Conservation (phyloP, 2,888 invertebrate species). For the Archips xylosteana region DNA sequence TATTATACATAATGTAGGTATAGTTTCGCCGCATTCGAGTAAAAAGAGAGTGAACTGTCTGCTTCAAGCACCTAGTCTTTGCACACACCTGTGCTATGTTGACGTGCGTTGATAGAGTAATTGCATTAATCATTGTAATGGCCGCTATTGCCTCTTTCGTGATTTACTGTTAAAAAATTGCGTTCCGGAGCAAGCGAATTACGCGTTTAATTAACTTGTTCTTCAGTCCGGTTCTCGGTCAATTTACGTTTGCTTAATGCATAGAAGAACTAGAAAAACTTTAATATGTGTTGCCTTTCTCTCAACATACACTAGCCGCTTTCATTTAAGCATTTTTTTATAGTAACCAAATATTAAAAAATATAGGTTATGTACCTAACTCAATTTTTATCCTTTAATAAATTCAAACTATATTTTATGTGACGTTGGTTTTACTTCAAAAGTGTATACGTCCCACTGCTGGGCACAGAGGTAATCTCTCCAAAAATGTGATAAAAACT, state of each 20-base stretch:
- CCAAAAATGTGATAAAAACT: too few species aligned
- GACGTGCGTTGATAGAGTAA: constrained; percentile 39
- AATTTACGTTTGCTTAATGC: neutral
- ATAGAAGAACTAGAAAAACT: neutral
- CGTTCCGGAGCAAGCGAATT: constrained; percentile 14
- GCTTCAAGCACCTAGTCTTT: constrained; percentile 12
- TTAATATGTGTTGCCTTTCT: neutral
- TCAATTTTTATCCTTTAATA: too few species aligned
- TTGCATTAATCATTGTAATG: constrained; percentile 38
- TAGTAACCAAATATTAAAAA: too few species aligned
- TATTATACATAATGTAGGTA: too few species aligned
- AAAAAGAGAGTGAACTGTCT: neutral
- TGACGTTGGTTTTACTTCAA: too few species aligned
- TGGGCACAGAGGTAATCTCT: too few species aligned
- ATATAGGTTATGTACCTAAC: too few species aligned
- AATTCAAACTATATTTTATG: too few species aligned
- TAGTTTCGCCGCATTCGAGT: too few species aligned
- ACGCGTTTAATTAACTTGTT: neutral
- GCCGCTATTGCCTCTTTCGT: constrained; percentile 26
- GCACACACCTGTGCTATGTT: constrained; percentile 31
- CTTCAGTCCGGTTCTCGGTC: neutral
- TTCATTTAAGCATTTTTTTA: too few species aligned
- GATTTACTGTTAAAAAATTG: constrained; percentile 22
- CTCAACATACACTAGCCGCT: too few species aligned
- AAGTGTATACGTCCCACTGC: too few species aligned